A percentile compares a stretch with the other conserved stretches of the same genome.
phyloP scores from a whole-genome alignment of 2,113 vertebrate genomes.

The Phaethon lepturus region DNA sequence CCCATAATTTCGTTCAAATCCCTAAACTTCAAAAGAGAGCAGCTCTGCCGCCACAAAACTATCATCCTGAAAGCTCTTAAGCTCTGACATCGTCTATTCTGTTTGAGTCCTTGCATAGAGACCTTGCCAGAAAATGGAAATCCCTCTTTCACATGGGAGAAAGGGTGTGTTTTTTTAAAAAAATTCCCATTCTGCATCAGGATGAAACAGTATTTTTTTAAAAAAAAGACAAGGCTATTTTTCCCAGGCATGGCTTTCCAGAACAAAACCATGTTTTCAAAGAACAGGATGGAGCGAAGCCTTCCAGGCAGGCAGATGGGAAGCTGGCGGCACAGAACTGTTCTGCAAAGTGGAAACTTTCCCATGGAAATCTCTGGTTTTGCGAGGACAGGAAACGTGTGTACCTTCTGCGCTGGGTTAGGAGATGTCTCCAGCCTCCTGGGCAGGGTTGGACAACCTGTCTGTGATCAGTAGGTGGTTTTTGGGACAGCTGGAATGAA shows the following conservation, averaged over 20 bases:
- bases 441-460: background rate
- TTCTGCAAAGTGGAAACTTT: background rate
- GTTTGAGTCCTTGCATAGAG: background rate
- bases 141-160: background rate
- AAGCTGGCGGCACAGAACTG: background rate
- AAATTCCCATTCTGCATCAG: background rate
- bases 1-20: constrained; percentile 57
- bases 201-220: background rate
- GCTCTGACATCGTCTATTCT: constrained; percentile 56
- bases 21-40: constrained; percentile 54
- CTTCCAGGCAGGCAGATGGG: constrained; percentile 61
- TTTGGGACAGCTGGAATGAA: background rate
- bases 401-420: background rate
- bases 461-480: rapidly evolving
- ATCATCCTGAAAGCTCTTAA: constrained; percentile 56
- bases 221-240: background rate
- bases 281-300: constrained; percentile 9
- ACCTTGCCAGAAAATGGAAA: constrained; percentile 52
- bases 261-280: background rate
- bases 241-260: background rate
- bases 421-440: background rate
- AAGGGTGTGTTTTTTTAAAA: rapidly evolving
- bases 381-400: rapidly evolving
- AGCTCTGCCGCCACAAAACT: constrained; percentile 32
- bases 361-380: background rate